Base-by-base conservation (phyloP, 2,888 invertebrate genomes). In the Brachylomia viminalis region DNA sequence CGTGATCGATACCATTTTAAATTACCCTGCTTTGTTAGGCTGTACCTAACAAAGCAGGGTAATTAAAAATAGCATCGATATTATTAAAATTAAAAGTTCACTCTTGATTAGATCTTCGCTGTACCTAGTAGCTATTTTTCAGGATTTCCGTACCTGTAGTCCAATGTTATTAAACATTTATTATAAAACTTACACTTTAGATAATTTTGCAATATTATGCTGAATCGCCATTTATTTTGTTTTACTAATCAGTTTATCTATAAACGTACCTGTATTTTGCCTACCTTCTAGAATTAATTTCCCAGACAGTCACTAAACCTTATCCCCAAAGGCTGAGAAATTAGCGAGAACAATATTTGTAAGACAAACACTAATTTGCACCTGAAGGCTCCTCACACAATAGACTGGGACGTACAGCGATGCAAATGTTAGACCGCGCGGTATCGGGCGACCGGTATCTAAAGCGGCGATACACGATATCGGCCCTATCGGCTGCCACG, bases 1-100 rank as follows among this genome's bases (percentile, higher is more conserved):
- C 87, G 79, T 81, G 83, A 76, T 73, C 64, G 80, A 56, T 52
- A 72, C 56, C 62, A 59, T 78, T 84, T 71, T 72, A 75, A 76
- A 76, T 54, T 65, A 33, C 15, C 20, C 67, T 52, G 1, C 33
- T n/a, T 33, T 66, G 45, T 71, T n/a, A n/a, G n/a, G n/a, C n/a
- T n/a, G n/a, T n/a, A n/a, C n/a, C n/a, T n/a, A n/a, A n/a, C n/a
- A n/a, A n/a, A n/a, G n/a, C n/a, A n/a, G n/a, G n/a, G n/a, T n/a
- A n/a, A n/a, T n/a, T n/a, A n/a, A n/a, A n/a, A n/a, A n/a, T n/a
- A n/a, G n/a, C n/a, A 64, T 11, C 17, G n/a, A 17, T 11, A 20
- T 27, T 49, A 58, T n/a, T 38, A 13, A 45, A 27, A 65, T 27
- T 56, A 11, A 62, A 38, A 62, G n/a, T 75, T 70, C 15, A 75